phyloP scores from a whole-genome alignment of 2,797 vertebrate species.

The Dendrocincla tyrannina region DNA sequence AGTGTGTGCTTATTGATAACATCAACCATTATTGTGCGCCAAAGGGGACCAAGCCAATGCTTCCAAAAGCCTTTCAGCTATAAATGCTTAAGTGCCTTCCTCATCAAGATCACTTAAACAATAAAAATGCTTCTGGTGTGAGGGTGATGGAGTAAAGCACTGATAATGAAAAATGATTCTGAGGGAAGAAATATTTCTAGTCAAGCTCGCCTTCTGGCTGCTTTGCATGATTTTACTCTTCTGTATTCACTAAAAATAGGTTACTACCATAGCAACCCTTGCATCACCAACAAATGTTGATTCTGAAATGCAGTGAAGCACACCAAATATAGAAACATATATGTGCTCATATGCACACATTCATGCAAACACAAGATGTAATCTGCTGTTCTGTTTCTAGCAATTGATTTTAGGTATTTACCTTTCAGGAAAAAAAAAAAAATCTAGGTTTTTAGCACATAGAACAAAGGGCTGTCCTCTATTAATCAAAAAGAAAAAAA shows the following conservation, averaged over 20 bases:
- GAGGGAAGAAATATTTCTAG: not conserved
- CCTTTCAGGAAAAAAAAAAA: not conserved
- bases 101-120: not conserved
- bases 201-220: conserved; percentile 23
- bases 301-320: conserved; percentile 5
- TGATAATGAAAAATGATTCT: not conserved
- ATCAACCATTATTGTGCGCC: not conserved
- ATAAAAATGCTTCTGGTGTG: not conserved
- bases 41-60: not conserved
- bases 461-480: not conserved
- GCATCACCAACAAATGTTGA: conserved; percentile 59
- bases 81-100: not conserved
- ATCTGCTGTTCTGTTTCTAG: not conserved
- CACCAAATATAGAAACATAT: not conserved
- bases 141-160: not conserved
- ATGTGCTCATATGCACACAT: not conserved
- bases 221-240: conserved; percentile 46
- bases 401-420: not conserved
- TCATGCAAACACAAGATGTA: not conserved
- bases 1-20: not conserved
- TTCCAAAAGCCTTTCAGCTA: not conserved
- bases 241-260: conserved; percentile 66
- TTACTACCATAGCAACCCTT: conserved; percentile 70
- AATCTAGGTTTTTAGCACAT: not conserved
- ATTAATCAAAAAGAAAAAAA: not conserved